phyloP scores from a whole-genome alignment of 2,113 vertebrate species.

The Sardina pilchardus region DNA sequence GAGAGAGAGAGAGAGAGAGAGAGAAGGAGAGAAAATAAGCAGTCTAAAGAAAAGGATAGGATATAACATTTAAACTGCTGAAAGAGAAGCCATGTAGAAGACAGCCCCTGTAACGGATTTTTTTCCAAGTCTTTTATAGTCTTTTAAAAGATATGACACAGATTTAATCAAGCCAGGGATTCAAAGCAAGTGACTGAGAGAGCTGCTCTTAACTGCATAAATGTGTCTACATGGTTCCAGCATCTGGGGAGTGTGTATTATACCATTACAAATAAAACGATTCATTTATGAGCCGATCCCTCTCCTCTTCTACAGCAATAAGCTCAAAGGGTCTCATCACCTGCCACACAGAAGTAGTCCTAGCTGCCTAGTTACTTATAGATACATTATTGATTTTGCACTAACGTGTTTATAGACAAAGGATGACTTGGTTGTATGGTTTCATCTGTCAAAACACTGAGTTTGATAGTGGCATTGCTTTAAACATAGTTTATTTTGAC shows the following conservation, averaged over 20 bases:
- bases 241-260: not conserved
- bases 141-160: constrained; percentile 11
- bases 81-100: not conserved
- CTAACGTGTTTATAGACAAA: not conserved
- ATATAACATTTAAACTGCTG: not conserved
- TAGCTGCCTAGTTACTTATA: not conserved
- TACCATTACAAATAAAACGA: not conserved
- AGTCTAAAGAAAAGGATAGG: not conserved
- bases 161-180: not conserved
- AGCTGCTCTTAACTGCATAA: not conserved
- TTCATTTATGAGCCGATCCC: not conserved
- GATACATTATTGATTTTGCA: not conserved
- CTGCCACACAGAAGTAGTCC: not conserved
- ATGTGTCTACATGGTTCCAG: not conserved
- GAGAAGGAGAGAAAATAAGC: not conserved
- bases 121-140: not conserved
- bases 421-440: not conserved
- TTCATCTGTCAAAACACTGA: too few relatives aligned
- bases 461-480: too few relatives aligned
- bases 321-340: not conserved
- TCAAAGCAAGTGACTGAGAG: not conserved
- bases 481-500: too few relatives aligned
- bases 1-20: not conserved
- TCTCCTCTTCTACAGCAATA: too few relatives aligned
- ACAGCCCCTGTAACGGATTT: not conserved